These are phyloP conservation scores for Oophaga pumilio DNA, from an alignment of 2,113 vertebrate species.

Conservation along the genomic window DNA sequence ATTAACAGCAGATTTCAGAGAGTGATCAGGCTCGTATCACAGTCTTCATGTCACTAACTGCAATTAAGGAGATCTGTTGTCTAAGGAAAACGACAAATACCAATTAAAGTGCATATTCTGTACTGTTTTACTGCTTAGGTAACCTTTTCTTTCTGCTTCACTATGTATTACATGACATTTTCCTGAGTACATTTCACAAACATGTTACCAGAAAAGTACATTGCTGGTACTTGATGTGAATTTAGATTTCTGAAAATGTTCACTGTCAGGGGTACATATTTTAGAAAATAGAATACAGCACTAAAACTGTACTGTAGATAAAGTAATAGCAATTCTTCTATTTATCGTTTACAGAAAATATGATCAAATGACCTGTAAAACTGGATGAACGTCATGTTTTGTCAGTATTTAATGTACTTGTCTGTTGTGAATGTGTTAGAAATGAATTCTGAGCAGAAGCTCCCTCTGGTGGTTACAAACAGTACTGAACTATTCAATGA, in stretches of 20 bases:
- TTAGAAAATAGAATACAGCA: no score
- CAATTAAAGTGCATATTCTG: conserved; percentile 9
- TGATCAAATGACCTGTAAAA: neutral
- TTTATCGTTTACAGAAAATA: neutral
- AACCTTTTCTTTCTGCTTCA: conserved; percentile 36
- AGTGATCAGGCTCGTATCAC: conserved; percentile 7
- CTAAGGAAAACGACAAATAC: conserved; percentile 27
- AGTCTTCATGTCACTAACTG: conserved; percentile 15
- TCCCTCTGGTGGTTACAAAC: no score
- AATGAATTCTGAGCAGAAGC: no score
- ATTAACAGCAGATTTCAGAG: conserved; percentile 29
- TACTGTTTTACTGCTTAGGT: conserved; percentile 24
- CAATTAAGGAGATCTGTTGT: conserved; percentile 39
- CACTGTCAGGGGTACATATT: neutral
- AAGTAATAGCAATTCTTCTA: neutral
- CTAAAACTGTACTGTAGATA: neutral
- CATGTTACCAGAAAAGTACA: conserved; percentile 4
- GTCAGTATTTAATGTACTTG: neutral
- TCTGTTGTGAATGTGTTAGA: no score
- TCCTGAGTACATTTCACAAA: conserved; percentile 14
- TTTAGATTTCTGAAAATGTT: neutral
- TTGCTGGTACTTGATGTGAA: neutral
- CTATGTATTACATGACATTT: conserved; percentile 40
- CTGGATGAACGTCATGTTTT: neutral
- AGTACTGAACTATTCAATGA: no score